Conservation (phyloP, 1,140 invertebrate species). For the Macrocentrus cingulum region DNA sequence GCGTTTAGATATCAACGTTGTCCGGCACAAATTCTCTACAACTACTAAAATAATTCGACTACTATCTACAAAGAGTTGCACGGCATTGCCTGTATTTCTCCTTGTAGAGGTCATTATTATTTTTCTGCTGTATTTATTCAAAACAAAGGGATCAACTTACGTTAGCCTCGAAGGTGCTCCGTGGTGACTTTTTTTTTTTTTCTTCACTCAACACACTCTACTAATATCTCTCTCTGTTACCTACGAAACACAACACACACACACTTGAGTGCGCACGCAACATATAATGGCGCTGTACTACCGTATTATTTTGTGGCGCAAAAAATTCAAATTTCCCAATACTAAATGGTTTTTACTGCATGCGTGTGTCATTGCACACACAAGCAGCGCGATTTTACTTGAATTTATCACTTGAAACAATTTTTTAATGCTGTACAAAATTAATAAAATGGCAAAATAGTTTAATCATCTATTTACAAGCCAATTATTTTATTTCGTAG, state of each 20-base stretch:
- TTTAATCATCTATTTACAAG: too few species aligned
- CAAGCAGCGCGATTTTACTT: too few species aligned
- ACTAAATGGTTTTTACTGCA: too few species aligned
- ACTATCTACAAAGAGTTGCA: constrained; percentile 9
- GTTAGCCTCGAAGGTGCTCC: constrained; percentile 11
- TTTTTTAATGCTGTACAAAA: too few species aligned
- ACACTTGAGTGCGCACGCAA: background rate
- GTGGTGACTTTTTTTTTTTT: constrained; percentile 10
- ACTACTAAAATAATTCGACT: constrained; percentile 16
- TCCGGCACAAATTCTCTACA: constrained; percentile 10
- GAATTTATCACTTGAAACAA: too few species aligned
- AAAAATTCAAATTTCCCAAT: background rate
- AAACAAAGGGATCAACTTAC: constrained; percentile 1
- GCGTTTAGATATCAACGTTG: too few species aligned
- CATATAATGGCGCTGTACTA: background rate
- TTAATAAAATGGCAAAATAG: too few species aligned
- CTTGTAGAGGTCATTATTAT: constrained; percentile 19
- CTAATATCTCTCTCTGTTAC: background rate
- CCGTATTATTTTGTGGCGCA: background rate
- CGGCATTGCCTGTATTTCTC: constrained; percentile 16
- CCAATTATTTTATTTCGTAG: too few species aligned
- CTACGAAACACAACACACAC: constrained; percentile 14
- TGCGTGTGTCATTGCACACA: too few species aligned
- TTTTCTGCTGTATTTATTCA: constrained; percentile 13
- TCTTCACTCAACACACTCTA: background rate